Conservation (phyloP, 2,888 invertebrate genomes). For the Drosophila lutescens region DNA sequence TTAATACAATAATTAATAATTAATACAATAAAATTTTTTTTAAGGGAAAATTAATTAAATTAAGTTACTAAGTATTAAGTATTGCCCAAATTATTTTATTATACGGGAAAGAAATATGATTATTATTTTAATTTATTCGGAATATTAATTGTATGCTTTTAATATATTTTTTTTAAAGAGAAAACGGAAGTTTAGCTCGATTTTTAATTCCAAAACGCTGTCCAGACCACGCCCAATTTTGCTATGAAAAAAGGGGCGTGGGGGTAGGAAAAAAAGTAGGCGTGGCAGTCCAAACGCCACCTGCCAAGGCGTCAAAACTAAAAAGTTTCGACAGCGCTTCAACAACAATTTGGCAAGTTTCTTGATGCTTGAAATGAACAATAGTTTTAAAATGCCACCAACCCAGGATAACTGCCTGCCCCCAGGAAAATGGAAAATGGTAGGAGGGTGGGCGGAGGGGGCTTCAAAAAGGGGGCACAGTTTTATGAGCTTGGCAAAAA, state of each 20-base stretch:
- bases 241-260: not conserved
- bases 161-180: no score
- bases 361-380: conserved; percentile 61
- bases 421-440: not conserved
- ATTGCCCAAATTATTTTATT: no score
- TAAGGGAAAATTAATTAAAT: no score
- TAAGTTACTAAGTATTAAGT: no score
- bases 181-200: not conserved
- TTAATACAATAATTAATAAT: no score
- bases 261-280: no score
- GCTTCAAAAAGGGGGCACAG: conserved; percentile 5
- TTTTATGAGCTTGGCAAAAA: conserved; percentile 51
- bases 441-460: not conserved
- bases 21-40: no score
- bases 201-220: not conserved
- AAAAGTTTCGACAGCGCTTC: conserved; percentile 53
- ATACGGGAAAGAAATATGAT: no score
- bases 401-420: conserved; percentile 32
- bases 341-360: conserved; percentile 59
- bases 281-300: conserved; percentile 5
- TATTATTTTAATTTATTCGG: no score
- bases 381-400: conserved; percentile 57
- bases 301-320: conserved; percentile 57
- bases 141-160: no score
- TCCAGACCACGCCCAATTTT: conserved; percentile 4